phyloP scores from a whole-genome alignment of 2,888 invertebrate species.

The Tetragonisca angustula region DNA sequence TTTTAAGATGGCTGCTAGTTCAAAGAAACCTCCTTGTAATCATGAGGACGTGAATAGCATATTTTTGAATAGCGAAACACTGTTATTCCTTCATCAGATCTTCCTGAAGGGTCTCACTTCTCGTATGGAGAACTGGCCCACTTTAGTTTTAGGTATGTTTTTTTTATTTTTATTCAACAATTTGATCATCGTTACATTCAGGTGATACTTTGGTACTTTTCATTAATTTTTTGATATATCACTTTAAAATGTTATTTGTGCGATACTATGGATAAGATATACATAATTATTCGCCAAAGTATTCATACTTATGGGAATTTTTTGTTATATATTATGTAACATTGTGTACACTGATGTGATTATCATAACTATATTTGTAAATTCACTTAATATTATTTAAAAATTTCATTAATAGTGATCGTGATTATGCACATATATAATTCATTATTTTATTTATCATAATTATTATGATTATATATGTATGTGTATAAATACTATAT shows the following conservation, averaged over 20 bases:
- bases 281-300: too few species aligned
- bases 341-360: too few species aligned
- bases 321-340: too few species aligned
- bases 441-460: too few species aligned
- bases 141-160: slow-evolving; percentile 92
- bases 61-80: slow-evolving; percentile 96
- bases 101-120: slow-evolving; percentile 96
- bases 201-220: not conserved
- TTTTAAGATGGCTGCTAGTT: slow-evolving; percentile 97
- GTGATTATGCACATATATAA: too few species aligned
- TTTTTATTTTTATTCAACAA: not conserved
- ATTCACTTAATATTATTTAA: too few species aligned
- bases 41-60: slow-evolving; percentile 98
- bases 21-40: slow-evolving; percentile 95
- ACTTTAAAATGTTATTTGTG: not conserved
- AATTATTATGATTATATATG: too few species aligned
- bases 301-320: too few species aligned
- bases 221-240: too few species aligned
- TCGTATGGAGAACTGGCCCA: slow-evolving; percentile 97
- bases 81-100: slow-evolving; percentile 96
- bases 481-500: too few species aligned
- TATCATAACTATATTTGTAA: too few species aligned
- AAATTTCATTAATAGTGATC: too few species aligned
- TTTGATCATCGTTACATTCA: not conserved
- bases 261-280: not conserved